Evolutionary conservation across 2,797 vertebrate genomes (phyloP).

Genomic region (Lithobates sylvaticus): DNA sequence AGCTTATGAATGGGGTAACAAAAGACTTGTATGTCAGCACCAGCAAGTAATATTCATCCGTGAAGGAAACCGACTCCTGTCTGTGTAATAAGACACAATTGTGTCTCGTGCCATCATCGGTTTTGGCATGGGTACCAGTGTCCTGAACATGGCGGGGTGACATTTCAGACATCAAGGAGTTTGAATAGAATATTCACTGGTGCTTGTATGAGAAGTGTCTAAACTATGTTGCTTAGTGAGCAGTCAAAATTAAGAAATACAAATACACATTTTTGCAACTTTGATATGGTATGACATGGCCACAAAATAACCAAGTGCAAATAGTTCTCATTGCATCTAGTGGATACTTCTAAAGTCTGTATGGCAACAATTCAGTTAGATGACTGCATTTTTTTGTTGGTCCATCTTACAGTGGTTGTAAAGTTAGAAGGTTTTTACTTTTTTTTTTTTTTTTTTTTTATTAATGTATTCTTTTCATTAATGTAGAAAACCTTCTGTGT

Average conservation of each 20-base stretch:
- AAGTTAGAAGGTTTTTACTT: too few relatives aligned
- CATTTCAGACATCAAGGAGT: not conserved
- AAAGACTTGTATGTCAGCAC: conserved; percentile 21
- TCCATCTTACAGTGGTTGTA: too few relatives aligned
- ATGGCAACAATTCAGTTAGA: too few relatives aligned
- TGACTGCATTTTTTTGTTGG: too few relatives aligned
- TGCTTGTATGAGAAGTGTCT: not conserved
- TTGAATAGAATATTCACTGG: not conserved
- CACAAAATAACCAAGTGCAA: too few relatives aligned
- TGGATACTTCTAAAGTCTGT: too few relatives aligned
- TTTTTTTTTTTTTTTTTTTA: too few relatives aligned
- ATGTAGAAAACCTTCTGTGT: too few relatives aligned
- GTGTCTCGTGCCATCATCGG: conserved; percentile 25
- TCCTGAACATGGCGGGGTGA: not conserved
- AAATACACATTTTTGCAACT: not conserved
- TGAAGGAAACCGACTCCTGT: conserved; percentile 23
- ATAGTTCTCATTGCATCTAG: too few relatives aligned
- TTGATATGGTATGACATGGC: too few relatives aligned
- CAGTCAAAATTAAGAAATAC: not conserved
- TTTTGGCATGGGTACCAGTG: not conserved
- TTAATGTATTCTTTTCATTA: too few relatives aligned
- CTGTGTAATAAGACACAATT: conserved; percentile 15
- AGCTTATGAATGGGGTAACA: not conserved
- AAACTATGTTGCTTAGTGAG: not conserved
- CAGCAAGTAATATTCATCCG: conserved; percentile 12